Conservation (phyloP, 2,113 vertebrate genomes). For the Meles meles region DNA sequence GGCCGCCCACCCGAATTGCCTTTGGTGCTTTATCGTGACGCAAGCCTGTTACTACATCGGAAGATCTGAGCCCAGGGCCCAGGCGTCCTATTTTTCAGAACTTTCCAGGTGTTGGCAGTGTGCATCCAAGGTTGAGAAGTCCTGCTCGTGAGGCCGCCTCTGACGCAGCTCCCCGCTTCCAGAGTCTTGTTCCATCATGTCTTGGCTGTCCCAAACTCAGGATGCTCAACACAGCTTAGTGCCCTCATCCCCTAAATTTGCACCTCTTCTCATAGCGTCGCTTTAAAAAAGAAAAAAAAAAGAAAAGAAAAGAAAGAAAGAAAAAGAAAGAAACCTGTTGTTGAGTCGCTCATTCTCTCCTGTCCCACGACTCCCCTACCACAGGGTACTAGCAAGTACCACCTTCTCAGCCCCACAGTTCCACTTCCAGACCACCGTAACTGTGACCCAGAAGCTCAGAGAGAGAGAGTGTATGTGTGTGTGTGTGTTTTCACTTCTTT, state of each 20-base stretch:
- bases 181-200: neutral
- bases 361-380: rapidly evolving
- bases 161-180: neutral
- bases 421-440: neutral
- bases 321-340: neutral
- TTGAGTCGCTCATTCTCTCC: neutral
- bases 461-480: no score
- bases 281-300: no score
- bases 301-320: no score
- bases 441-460: neutral
- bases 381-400: neutral
- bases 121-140: neutral
- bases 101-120: no score
- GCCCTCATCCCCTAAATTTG: no score
- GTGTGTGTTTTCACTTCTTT: neutral
- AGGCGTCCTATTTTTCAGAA: neutral
- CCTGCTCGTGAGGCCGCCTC: neutral
- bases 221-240: neutral
- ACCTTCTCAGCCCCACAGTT: neutral
- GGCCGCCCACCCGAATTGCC: neutral
- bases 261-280: neutral
- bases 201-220: neutral
- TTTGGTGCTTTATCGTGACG: neutral
- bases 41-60: neutral
- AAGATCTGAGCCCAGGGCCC: neutral